These are phyloP conservation scores for Phocoena phocoena DNA, from an alignment of 2,113 vertebrate genomes.

Conservation along the genomic window DNA sequence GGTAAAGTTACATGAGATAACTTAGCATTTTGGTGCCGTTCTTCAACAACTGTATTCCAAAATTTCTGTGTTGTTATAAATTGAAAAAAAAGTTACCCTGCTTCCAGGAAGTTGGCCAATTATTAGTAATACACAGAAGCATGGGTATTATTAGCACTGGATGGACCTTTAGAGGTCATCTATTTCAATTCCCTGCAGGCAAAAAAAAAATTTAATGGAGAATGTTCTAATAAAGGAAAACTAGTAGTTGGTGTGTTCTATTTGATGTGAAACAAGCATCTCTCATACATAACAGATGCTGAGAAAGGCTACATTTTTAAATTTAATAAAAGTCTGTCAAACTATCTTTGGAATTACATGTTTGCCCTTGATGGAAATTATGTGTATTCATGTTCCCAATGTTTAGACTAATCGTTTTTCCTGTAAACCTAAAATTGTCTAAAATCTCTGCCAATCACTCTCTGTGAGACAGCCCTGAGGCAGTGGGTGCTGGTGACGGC, in stretches of 20 bases:
- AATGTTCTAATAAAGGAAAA: background rate
- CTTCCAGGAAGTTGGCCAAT: background rate
- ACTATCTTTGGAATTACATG: background rate
- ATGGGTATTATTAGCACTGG: background rate
- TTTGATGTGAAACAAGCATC: background rate
- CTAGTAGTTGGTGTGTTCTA: background rate
- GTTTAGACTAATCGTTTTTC: background rate
- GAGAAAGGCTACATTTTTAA: background rate
- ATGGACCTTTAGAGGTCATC: background rate
- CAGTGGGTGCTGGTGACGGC: background rate
- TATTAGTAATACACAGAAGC: slow-evolving; percentile 8
- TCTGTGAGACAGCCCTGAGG: background rate
- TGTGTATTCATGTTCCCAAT: background rate
- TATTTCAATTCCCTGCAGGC: background rate
- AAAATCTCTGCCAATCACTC: background rate
- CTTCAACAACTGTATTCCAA: background rate
- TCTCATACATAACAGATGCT: background rate
- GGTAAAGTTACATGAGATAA: background rate
- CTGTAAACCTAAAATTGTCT: background rate
- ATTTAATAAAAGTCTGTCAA: background rate
- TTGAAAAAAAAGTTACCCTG: background rate
- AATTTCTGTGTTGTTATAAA: slow-evolving; percentile 7
- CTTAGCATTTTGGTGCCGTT: background rate
- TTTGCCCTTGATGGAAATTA: background rate
- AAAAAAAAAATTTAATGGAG: background rate